Conservation (phyloP, 2,888 invertebrate species). For the Eueremaeus valkanovi region DNA sequence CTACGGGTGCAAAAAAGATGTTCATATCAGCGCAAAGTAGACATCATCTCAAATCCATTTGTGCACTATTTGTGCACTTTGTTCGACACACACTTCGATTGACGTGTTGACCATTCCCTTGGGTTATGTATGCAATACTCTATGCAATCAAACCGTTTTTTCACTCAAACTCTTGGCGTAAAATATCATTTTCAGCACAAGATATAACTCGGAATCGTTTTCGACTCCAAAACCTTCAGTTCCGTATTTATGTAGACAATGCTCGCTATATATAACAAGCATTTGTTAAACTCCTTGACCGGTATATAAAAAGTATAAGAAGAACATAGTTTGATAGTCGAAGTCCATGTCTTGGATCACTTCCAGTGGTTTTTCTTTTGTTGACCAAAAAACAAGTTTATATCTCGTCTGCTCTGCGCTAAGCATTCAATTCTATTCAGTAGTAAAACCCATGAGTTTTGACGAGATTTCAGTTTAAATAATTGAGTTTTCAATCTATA, state of each 20-base stretch:
- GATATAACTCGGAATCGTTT: background rate
- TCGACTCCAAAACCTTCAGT: background rate
- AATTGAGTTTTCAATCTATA: no score
- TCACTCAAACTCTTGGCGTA: background rate
- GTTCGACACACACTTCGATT: background rate
- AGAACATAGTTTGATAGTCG: no score
- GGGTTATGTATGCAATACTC: constrained; percentile 7
- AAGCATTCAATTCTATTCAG: no score
- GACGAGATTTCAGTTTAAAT: no score
- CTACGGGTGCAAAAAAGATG: background rate
- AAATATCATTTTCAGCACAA: background rate
- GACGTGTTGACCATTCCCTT: constrained; percentile 26
- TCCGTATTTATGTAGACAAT: background rate
- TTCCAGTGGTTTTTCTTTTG: no score
- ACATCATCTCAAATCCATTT: constrained; percentile 29
- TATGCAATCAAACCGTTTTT: background rate
- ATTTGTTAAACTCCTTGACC: no score
- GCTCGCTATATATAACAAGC: background rate
- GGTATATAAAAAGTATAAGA: no score
- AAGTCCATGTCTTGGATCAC: no score
- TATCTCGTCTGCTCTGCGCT: no score
- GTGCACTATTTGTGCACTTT: background rate
- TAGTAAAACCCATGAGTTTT: no score
- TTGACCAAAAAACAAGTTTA: no score
- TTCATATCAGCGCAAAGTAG: constrained; percentile 2